phyloP scores from a whole-genome alignment of 2,113 vertebrate genomes.

The Myrmecobius fasciatus region DNA sequence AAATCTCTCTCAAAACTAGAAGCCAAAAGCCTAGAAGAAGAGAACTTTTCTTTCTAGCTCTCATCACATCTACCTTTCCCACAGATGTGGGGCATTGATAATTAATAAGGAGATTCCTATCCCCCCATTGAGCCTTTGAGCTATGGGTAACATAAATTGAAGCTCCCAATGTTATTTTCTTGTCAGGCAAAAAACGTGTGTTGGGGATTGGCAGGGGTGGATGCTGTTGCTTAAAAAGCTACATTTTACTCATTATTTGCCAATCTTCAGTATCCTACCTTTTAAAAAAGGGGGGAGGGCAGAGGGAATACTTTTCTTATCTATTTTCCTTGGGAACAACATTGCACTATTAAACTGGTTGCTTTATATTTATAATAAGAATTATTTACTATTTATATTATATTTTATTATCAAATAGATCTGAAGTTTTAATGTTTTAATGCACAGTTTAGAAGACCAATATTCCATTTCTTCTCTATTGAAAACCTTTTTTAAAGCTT shows the following conservation, averaged over 20 bases:
- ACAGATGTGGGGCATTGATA: neutral
- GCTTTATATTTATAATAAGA: neutral
- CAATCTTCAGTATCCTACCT: neutral
- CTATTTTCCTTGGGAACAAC: neutral
- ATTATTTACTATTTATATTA: too few species aligned
- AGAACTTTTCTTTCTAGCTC: neutral
- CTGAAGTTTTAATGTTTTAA: neutral
- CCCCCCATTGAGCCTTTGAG: neutral
- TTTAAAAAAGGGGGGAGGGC: neutral
- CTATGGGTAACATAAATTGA: neutral
- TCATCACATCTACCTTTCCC: neutral
- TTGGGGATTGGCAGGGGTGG: neutral
- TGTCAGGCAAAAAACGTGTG: neutral
- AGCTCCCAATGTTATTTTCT: neutral
- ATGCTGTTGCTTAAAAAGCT: neutral
- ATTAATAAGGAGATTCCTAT: neutral
- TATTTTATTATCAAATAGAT: neutral
- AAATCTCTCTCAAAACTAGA: neutral
- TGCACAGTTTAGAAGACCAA: neutral
- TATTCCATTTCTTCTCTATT: neutral
- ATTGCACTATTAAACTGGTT: neutral
- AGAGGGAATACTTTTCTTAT: neutral
- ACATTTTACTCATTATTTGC: neutral
- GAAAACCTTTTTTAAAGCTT: neutral
- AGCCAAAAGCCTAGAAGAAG: neutral